Evolutionary conservation across 2,113 vertebrate genomes (phyloP), one percentile per base, ranked within the genome.

Genomic region (Phrynosoma platyrhinos): DNA sequence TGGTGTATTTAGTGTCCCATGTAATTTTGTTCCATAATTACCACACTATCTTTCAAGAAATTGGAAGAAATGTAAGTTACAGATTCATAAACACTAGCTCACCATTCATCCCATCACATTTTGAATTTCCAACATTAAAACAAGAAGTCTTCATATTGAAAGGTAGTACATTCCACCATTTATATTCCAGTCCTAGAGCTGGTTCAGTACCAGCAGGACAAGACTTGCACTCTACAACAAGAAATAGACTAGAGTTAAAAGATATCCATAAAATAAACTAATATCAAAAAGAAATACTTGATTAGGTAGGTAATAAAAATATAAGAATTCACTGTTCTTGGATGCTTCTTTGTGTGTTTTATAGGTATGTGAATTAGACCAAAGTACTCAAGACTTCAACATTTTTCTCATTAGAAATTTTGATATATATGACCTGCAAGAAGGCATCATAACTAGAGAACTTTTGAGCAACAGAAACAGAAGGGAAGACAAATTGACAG

Each of bases 161-260:
- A 27, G 98, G 99, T 79, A 99, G 96, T 71, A 98, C 93, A 80
- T 99, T 99, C 99, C 99, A 99, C 99, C 98, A 99, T 94, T 99
- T 99, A 91, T 98, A 99, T 90, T 99, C 98, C 90, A 98, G 98
- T 1, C 97, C 99, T 64, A 99, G 95, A 0, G 94, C 95, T 40
- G 99, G 98, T 88, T 99, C 99, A 0, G 98, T 99, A 79, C 99
- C 99, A 42, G 99, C 98, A 36, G 98, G 98, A 83, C 99, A 99
- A 3, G 92, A 90, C 92, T 96, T 94, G 93, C 99, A 99, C 1
- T 97, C 99, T 99, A 21, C 13, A 79, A 74, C 55, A 40, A 32
- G 4, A 94, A 14, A 92, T 16, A 3, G 7, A 30, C 1, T 0
- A 81, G 27, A 3, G 47, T 3, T 40, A 91, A 74, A 2, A 20